Conservation (phyloP, 2,888 invertebrate genomes). For the Dastarcus helophoroides region DNA sequence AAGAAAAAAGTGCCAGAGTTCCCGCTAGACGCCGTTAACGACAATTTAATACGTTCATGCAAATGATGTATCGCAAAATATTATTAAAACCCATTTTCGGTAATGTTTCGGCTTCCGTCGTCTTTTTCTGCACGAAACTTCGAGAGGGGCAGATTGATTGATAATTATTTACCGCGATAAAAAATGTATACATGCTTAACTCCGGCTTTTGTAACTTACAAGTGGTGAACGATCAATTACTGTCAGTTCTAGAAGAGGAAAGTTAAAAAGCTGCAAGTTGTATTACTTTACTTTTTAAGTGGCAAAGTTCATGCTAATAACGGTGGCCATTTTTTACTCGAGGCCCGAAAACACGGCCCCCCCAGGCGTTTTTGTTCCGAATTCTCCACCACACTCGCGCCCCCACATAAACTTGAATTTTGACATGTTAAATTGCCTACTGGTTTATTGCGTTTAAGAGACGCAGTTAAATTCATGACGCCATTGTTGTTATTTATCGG, state of each 20-base stretch:
- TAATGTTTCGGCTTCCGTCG: neutral
- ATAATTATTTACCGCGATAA: constrained; percentile 24
- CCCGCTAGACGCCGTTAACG: too few relatives aligned
- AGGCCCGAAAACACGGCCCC: neutral
- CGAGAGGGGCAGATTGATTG: constrained; percentile 21
- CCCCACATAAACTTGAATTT: constrained; percentile 8
- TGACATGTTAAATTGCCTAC: constrained; percentile 13
- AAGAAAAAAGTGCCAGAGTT: too few relatives aligned
- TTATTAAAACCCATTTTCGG: neutral
- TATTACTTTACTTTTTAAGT: constrained; percentile 27
- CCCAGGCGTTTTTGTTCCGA: constrained; percentile 2
- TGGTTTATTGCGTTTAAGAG: constrained; percentile 10
- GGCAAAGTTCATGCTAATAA: constrained; percentile 28
- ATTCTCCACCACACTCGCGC: constrained; percentile 1
- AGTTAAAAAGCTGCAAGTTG: constrained; percentile 28
- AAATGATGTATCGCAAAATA: too few relatives aligned
- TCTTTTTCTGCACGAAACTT: constrained; percentile 3
- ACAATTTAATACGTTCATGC: too few relatives aligned
- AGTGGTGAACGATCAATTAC: constrained; percentile 29
- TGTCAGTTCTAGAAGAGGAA: constrained; percentile 23
- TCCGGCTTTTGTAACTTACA: constrained; percentile 24
- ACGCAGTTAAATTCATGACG: constrained; percentile 11
- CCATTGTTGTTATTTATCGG: constrained; percentile 11
- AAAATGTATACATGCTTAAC: constrained; percentile 21
- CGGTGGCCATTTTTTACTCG: constrained; percentile 19